A percentile compares a stretch with the other conserved stretches of the same genome.
phyloP scores from a whole-genome alignment of 2,113 vertebrate genomes.

The Peucedramus taeniatus region DNA sequence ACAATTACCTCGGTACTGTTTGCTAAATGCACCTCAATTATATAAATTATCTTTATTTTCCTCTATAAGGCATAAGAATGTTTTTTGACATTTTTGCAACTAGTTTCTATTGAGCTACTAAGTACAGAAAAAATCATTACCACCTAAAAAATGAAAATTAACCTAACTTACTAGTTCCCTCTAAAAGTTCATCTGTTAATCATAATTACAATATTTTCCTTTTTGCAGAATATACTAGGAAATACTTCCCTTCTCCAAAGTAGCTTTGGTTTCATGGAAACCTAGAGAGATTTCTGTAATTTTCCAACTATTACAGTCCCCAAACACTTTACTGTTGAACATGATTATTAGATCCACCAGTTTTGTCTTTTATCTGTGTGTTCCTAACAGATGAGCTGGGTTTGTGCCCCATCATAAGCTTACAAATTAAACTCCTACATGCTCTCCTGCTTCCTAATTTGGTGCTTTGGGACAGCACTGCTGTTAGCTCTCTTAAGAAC shows the following conservation, averaged over 20 bases:
- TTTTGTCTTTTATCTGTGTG: slow-evolving; percentile 49
- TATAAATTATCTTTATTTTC: not conserved
- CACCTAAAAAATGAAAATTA: not conserved
- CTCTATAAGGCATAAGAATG: not conserved
- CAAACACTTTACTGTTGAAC: not conserved
- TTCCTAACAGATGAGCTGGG: slow-evolving; percentile 54
- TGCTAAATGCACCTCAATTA: not conserved
- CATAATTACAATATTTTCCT: not conserved
- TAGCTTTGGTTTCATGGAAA: not conserved
- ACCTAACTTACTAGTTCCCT: not conserved
- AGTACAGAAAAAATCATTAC: not conserved
- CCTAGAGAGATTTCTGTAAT: not conserved
- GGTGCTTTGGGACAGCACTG: slow-evolving; percentile 45
- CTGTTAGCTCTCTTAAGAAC: slow-evolving; percentile 29
- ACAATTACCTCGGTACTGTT: not conserved
- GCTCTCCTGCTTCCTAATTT: slow-evolving; percentile 55
- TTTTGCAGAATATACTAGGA: not conserved
- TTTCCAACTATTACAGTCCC: slow-evolving; percentile 34
- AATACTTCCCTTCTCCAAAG: not conserved
- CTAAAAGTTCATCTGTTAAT: not conserved
- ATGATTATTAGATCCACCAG: slow-evolving; percentile 38
- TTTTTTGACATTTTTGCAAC: not conserved
- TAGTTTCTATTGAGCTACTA: not conserved
- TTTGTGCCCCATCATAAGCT: slow-evolving; percentile 59
- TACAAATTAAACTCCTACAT: slow-evolving; percentile 66